phyloP scores from a whole-genome alignment of 2,113 vertebrate genomes.

The Casuarius casuarius region DNA sequence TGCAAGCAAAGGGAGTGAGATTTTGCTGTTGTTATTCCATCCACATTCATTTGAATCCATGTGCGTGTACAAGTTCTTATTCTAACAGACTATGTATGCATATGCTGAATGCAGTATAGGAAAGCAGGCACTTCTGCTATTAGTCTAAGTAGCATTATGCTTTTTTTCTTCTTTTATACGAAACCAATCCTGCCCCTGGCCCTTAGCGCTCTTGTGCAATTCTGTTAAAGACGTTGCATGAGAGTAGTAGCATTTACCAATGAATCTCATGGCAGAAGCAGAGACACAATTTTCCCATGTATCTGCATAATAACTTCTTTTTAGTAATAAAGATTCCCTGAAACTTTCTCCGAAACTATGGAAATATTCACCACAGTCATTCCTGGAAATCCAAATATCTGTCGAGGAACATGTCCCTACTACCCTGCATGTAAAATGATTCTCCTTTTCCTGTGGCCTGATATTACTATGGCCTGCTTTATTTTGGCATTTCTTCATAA shows the following conservation, averaged over 20 bases:
- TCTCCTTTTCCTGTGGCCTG: not conserved
- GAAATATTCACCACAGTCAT: rapidly evolving
- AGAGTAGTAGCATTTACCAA: not conserved
- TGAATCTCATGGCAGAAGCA: not conserved
- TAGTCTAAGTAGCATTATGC: slow-evolving; percentile 3
- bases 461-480: not conserved
- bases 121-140: not conserved
- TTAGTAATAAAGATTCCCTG: not conserved
- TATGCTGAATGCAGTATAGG: not conserved
- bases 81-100: not conserved
- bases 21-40: not conserved
- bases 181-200: not conserved
- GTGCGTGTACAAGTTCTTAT: not conserved
- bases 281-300: not conserved
- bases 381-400: not conserved
- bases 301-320: not conserved
- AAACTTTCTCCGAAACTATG: not conserved
- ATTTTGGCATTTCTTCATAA: not conserved
- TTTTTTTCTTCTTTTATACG: not conserved
- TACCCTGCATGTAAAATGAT: not conserved
- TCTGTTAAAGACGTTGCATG: not conserved
- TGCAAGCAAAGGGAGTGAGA: slow-evolving; percentile 1
- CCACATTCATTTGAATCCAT: not conserved
- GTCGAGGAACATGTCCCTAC: not conserved
- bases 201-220: not conserved